Evolutionary conservation across 1,140 invertebrate species (phyloP).

Genomic region (Diorhabda elongata): DNA sequence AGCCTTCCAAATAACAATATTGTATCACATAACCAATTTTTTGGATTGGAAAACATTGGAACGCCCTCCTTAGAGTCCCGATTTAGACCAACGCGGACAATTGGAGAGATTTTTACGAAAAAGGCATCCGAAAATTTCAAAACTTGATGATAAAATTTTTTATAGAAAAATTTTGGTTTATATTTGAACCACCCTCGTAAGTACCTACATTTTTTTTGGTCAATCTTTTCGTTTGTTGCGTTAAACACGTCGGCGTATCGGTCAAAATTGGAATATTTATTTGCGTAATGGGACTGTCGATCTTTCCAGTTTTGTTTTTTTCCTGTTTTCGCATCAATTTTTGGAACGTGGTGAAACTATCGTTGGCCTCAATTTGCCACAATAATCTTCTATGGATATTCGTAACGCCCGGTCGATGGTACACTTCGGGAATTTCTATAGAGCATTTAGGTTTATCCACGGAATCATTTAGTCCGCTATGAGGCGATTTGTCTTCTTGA

Average conservation of each 20-base stretch:
- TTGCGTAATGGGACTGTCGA: not conserved
- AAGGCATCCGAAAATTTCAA: too few relatives aligned
- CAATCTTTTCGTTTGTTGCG: not conserved
- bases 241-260: not conserved
- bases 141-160: too few relatives aligned
- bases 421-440: slow-evolving; percentile 26
- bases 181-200: too few relatives aligned
- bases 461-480: too few relatives aligned
- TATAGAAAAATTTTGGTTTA: too few relatives aligned
- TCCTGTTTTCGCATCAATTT: slow-evolving; percentile 25
- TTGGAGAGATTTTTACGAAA: too few relatives aligned
- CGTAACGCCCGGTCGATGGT: slow-evolving; percentile 25
- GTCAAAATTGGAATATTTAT: slow-evolving; percentile 6
- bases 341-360: slow-evolving; percentile 36
- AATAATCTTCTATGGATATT: slow-evolving; percentile 30
- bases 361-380: slow-evolving; percentile 30
- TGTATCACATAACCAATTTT: too few relatives aligned
- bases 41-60: too few relatives aligned
- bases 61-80: too few relatives aligned
- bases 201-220: not conserved
- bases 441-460: not conserved
- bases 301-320: slow-evolving; percentile 16
- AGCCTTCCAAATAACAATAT: too few relatives aligned
- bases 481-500: too few relatives aligned
- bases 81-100: too few relatives aligned